Percentiles rank a stretch among this genome's conserved stretches.
Evolutionary conservation across 1,140 invertebrate genomes (phyloP).

Genomic region (Trachymyrmex cornetzi): DNA sequence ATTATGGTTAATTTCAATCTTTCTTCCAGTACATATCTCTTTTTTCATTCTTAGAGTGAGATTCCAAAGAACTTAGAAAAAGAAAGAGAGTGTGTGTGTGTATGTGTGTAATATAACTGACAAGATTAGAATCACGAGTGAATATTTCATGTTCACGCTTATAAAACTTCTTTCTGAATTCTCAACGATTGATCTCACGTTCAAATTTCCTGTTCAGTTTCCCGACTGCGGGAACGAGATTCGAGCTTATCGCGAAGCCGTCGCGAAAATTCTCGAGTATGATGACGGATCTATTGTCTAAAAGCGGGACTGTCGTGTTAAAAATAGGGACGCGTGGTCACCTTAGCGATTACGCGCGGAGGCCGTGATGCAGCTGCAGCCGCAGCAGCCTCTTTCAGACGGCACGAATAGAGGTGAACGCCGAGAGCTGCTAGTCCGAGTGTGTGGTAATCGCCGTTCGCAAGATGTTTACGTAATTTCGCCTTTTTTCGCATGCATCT

Average conservation of each 20-base stretch:
- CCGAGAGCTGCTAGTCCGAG: slow-evolving; percentile 70
- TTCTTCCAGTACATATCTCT: too few species aligned
- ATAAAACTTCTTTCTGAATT: neutral
- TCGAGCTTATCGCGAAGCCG: neutral
- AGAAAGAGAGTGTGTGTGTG: too few species aligned
- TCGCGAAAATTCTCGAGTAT: slow-evolving; percentile 5
- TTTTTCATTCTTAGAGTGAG: too few species aligned
- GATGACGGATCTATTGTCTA: slow-evolving; percentile 27
- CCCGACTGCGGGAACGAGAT: neutral
- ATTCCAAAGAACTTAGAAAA: too few species aligned
- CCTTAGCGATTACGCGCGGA: slow-evolving; percentile 52
- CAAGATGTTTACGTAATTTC: slow-evolving; percentile 85
- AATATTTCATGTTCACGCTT: neutral
- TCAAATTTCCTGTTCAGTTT: neutral
- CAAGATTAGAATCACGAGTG: neutral
- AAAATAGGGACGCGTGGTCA: slow-evolving; percentile 49
- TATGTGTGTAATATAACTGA: neutral
- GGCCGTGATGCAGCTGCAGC: slow-evolving; percentile 36
- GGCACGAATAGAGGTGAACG: slow-evolving; percentile 75
- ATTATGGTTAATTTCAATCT: too few species aligned
- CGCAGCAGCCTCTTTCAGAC: slow-evolving; percentile 57
- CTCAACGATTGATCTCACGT: neutral
- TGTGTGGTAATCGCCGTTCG: slow-evolving; percentile 81
- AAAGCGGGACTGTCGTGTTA: slow-evolving; percentile 25
- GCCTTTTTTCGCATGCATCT: slow-evolving; percentile 80